A percentile compares a stretch with the other conserved stretches of the same genome.
These are phyloP conservation scores for Hyposoter didymator DNA, from an alignment of 2,888 invertebrate species.

Conservation along the genomic window DNA sequence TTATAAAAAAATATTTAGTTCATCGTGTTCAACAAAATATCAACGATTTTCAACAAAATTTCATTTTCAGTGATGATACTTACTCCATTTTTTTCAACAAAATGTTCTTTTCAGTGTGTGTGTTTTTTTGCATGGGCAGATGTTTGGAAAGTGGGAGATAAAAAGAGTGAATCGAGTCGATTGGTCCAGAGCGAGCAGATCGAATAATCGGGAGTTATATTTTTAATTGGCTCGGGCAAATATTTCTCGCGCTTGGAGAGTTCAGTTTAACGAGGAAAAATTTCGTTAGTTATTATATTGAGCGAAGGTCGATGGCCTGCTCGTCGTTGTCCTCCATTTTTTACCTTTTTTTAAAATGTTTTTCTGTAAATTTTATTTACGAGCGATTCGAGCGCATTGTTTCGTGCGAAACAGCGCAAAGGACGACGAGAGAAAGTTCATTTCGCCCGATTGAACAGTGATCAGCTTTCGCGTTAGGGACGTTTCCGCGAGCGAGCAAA, in stretches of 20 bases:
- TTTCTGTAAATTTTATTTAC: neutral
- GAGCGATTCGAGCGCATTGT: conserved; percentile 17
- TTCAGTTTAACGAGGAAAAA: conserved; percentile 55
- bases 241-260: conserved; percentile 38
- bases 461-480: conserved; percentile 25
- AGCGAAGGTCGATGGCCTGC: neutral
- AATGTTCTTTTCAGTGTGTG: too few relatives aligned
- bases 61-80: too few relatives aligned
- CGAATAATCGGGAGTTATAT: conserved; percentile 34
- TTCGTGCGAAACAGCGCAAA: conserved; percentile 1
- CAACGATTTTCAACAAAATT: too few relatives aligned
- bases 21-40: too few relatives aligned
- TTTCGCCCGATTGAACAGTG: conserved; percentile 41
- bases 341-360: neutral
- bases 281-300: conserved; percentile 30
- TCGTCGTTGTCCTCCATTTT: neutral
- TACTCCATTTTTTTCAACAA: too few relatives aligned
- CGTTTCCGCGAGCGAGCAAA: neutral
- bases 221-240: conserved; percentile 55
- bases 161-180: neutral
- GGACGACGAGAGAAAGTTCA: neutral
- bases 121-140: too few relatives aligned
- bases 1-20: too few relatives aligned
- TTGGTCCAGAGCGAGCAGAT: conserved; percentile 33
- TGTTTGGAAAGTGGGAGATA: neutral